Percentiles rank a stretch among this genome's conserved stretches.
phyloP scores from a whole-genome alignment of 2,113 vertebrate species.

The Aphelocoma coerulescens region DNA sequence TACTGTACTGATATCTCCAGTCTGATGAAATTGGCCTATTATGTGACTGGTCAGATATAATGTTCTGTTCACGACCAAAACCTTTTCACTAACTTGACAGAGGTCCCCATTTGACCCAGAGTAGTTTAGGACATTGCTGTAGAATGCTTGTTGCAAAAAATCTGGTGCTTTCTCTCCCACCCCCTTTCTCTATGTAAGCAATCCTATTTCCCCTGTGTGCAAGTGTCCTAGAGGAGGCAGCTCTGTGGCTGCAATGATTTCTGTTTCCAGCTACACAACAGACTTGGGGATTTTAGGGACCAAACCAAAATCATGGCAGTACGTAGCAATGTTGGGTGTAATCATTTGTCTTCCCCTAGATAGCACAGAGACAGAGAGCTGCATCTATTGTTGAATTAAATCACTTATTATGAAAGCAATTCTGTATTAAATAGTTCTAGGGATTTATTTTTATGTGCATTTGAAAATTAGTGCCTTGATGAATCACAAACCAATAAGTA shows the following conservation, averaged over 20 bases:
- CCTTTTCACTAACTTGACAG: background rate
- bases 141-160: background rate
- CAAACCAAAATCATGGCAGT: background rate
- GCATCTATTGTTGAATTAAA: background rate
- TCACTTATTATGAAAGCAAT: background rate
- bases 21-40: background rate
- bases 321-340: background rate
- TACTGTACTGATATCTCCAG: background rate
- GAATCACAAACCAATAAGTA: background rate
- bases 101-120: background rate
- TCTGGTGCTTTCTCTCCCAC: background rate
- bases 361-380: background rate
- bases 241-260: background rate
- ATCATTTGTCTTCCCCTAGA: background rate
- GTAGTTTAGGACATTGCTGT: background rate
- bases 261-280: background rate
- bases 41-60: background rate
- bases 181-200: background rate
- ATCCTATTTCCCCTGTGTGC: background rate
- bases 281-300: background rate
- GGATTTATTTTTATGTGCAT: background rate
- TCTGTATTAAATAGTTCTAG: background rate
- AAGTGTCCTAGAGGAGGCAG: background rate
- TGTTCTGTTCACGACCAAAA: background rate
- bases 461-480: constrained; percentile 19